Evolutionary conservation across 2,797 vertebrate genomes (phyloP).

Genomic region (Aldrovandia affinis): DNA sequence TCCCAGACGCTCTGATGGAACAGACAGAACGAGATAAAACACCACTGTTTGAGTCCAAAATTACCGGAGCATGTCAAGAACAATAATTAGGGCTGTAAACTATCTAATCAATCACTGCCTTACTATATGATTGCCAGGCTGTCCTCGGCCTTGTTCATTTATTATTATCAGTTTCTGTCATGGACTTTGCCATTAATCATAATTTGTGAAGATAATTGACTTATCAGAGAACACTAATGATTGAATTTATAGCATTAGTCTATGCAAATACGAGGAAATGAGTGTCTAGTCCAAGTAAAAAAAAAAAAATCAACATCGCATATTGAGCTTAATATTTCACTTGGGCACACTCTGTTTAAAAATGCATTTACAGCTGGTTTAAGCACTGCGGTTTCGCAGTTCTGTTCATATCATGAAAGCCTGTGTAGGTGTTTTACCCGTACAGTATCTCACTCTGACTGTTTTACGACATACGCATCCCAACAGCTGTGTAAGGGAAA

Average conservation of each 20-base stretch:
- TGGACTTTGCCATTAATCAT: conserved; percentile 15
- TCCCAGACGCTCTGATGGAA: not conserved
- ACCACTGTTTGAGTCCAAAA: not conserved
- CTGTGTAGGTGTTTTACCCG: not conserved
- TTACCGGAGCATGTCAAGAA: conserved; percentile 4
- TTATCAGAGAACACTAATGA: not conserved
- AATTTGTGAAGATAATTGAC: conserved; percentile 15
- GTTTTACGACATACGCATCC: too few relatives aligned
- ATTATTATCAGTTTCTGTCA: not conserved
- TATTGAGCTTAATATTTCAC: not conserved
- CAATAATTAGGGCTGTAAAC: not conserved
- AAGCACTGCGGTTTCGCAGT: not conserved
- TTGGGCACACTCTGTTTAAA: not conserved
- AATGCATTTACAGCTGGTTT: not conserved
- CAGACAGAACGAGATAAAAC: not conserved
- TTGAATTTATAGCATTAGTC: conserved; percentile 10
- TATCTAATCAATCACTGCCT: conserved; percentile 12
- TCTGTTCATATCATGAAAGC: not conserved
- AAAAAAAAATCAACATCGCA: not conserved
- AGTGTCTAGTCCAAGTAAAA: conserved; percentile 2
- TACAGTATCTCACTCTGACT: not conserved
- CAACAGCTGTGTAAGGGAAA: not conserved
- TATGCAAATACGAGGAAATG: conserved; percentile 10
- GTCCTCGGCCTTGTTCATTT: not conserved
- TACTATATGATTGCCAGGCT: not conserved